Conservation (phyloP, 2,113 vertebrate genomes). For the Burhinus bistriatus region DNA sequence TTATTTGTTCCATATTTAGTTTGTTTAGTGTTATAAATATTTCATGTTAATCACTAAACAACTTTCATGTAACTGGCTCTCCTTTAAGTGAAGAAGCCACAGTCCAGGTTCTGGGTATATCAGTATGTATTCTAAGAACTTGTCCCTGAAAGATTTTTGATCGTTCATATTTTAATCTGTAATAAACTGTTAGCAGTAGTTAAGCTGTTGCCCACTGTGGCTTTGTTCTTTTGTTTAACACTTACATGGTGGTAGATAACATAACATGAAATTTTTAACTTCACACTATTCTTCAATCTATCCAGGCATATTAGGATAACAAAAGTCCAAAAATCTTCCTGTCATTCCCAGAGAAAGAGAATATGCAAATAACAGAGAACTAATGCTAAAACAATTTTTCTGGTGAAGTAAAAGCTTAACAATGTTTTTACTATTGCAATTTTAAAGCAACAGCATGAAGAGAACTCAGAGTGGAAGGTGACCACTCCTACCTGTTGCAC, state of each 20-base stretch:
- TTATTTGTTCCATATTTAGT: neutral
- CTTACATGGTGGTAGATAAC: neutral
- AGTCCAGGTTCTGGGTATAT: neutral
- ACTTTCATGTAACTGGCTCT: neutral
- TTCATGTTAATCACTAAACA: neutral
- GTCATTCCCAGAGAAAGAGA: neutral
- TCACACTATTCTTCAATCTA: neutral
- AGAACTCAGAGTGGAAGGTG: neutral
- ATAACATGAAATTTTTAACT: neutral
- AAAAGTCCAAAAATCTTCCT: neutral
- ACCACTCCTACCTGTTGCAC: conserved; percentile 86
- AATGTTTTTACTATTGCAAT: neutral
- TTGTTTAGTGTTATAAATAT: neutral
- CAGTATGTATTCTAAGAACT: neutral
- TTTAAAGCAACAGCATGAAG: neutral
- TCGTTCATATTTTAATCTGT: neutral
- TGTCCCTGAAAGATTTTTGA: neutral
- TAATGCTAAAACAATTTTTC: neutral
- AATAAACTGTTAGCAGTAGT: neutral
- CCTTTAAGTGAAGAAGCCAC: neutral
- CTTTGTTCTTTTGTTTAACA: neutral
- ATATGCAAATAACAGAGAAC: neutral
- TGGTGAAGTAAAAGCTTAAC: neutral
- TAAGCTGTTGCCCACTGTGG: neutral
- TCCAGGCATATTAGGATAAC: neutral